phyloP scores from a whole-genome alignment of 2,113 vertebrate species.

The Tursiops truncatus region DNA sequence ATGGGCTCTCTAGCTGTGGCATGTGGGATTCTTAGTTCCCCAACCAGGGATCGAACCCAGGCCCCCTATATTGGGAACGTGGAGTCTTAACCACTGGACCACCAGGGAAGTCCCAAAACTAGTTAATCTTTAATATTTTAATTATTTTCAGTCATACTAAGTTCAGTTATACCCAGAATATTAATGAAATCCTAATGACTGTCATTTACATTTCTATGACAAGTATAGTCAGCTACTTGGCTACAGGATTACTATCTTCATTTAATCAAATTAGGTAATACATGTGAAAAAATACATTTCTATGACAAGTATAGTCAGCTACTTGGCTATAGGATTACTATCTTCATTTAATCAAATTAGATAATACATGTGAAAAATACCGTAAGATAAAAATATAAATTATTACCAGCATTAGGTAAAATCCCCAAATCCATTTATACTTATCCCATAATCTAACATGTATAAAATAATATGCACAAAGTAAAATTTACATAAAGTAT shows the following conservation, averaged over 20 bases:
- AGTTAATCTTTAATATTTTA: background rate
- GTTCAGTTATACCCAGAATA: background rate
- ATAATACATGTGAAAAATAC: background rate
- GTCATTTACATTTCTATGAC: conserved; percentile 11
- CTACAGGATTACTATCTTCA: background rate
- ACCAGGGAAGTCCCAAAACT: too few relatives aligned
- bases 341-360: background rate
- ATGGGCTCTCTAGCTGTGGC: too few relatives aligned
- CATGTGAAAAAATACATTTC: background rate
- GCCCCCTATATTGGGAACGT: too few relatives aligned
- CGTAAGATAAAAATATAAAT: background rate
- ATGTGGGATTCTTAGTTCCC: too few relatives aligned
- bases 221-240: background rate
- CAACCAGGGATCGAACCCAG: too few relatives aligned
- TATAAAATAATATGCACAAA: background rate
- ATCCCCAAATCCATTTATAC: background rate
- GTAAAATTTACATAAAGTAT: background rate
- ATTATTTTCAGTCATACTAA: background rate
- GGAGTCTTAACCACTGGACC: too few relatives aligned
- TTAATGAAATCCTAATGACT: background rate
- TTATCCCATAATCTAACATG: background rate
- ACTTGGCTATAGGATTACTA: background rate
- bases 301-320: background rate
- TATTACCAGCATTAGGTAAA: background rate
- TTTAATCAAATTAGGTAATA: background rate